These are phyloP conservation scores for Notolepis coatsorum DNA, from an alignment of 2,797 vertebrate genomes.

Conservation along the genomic window DNA sequence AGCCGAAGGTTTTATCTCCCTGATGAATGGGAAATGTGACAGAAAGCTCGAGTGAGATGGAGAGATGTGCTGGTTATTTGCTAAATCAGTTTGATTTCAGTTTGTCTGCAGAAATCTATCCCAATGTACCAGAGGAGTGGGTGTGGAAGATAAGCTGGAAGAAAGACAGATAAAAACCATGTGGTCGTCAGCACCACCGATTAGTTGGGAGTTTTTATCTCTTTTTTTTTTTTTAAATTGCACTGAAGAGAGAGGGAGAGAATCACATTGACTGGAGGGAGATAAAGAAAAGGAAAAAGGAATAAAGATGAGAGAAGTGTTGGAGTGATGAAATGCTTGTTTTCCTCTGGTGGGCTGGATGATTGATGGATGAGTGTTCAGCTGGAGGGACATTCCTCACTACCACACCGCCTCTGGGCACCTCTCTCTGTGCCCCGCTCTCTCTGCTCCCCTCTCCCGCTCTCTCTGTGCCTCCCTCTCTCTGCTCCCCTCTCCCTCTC, in stretches of 20 bases:
- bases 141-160: slow-evolving; percentile 36
- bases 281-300: slow-evolving; percentile 42
- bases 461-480: neutral
- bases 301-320: slow-evolving; percentile 50
- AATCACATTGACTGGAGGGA: slow-evolving; percentile 41
- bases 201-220: slow-evolving; percentile 26
- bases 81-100: slow-evolving; percentile 37
- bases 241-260: slow-evolving; percentile 39
- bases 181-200: slow-evolving; percentile 50
- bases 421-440: no score
- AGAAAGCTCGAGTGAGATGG: neutral
- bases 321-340: slow-evolving; percentile 60
- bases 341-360: slow-evolving; percentile 49
- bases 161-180: slow-evolving; percentile 56
- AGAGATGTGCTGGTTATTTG: slow-evolving; percentile 4
- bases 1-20: slow-evolving; percentile 22
- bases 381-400: slow-evolving; percentile 65
- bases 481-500: neutral
- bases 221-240: slow-evolving; percentile 49
- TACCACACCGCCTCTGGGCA: neutral
- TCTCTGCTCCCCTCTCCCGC: slow-evolving; percentile 9
- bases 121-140: slow-evolving; percentile 14
- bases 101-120: slow-evolving; percentile 37
- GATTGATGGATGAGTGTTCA: slow-evolving; percentile 59
- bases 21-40: neutral